These are phyloP conservation scores for Chouioia cunea DNA, from an alignment of 2,888 invertebrate species.

Conservation along the genomic window DNA sequence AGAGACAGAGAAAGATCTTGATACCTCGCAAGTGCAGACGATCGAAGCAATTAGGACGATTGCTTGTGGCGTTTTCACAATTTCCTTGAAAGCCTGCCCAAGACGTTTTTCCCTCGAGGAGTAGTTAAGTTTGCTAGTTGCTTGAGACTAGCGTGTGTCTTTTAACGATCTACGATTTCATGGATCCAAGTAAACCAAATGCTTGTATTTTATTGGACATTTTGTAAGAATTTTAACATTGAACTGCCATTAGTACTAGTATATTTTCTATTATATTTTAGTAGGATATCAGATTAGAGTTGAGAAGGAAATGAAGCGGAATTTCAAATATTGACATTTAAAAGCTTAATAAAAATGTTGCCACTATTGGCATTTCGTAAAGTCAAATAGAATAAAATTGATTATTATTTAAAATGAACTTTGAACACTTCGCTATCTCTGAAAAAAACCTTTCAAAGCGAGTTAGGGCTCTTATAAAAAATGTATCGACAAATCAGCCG, in stretches of 20 bases:
- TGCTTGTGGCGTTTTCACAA: conserved; percentile 35
- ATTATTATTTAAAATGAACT: too few relatives aligned
- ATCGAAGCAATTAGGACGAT: conserved; percentile 31
- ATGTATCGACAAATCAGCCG: conserved; percentile 17
- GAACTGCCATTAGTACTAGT: background rate
- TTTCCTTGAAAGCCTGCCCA: conserved; percentile 41
- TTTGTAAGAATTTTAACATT: conserved; percentile 5
- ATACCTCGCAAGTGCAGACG: too few relatives aligned
- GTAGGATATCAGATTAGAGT: too few relatives aligned
- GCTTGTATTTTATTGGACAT: too few relatives aligned
- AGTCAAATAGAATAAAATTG: too few relatives aligned
- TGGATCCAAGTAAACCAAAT: background rate
- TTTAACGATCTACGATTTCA: conserved; percentile 22
- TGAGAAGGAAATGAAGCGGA: too few relatives aligned
- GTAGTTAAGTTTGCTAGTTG: conserved; percentile 40
- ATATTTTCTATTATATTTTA: conserved; percentile 8
- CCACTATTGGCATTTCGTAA: too few relatives aligned
- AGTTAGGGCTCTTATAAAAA: conserved; percentile 9
- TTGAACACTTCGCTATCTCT: too few relatives aligned
- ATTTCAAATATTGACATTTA: too few relatives aligned
- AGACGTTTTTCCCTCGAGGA: background rate
- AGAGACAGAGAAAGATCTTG: background rate
- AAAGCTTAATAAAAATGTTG: too few relatives aligned
- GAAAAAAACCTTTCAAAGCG: too few relatives aligned
- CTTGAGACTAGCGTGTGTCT: conserved; percentile 21